A percentile compares a stretch with the other conserved stretches of the same genome.
Conservation (phyloP, 2,888 invertebrate species). For the Rapana venosa region DNA sequence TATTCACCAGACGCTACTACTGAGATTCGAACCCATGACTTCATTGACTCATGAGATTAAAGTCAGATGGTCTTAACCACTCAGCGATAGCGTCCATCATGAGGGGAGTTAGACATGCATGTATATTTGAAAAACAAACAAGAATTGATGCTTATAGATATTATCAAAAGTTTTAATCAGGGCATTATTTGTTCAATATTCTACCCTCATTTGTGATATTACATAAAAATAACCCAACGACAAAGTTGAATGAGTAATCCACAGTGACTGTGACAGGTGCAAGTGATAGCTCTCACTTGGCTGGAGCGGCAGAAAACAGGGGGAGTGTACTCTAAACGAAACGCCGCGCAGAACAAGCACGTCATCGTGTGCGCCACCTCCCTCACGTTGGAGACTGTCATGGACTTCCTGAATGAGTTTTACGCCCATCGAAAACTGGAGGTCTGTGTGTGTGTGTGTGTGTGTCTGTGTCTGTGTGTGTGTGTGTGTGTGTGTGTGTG, state of each 20-base stretch:
- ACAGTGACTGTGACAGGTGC: slow-evolving; percentile 84
- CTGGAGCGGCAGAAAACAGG: slow-evolving; percentile 98
- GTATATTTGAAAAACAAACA: no score
- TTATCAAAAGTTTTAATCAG: no score
- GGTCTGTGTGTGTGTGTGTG: slow-evolving; percentile 74
- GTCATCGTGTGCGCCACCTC: slow-evolving; percentile 98
- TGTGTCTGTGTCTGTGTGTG: not conserved
- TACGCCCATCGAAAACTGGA: slow-evolving; percentile 95
- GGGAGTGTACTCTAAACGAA: slow-evolving; percentile 91
- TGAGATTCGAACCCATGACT: no score
- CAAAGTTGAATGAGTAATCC: not conserved
- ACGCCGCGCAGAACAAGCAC: slow-evolving; percentile 96
- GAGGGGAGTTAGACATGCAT: no score
- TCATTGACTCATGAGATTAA: no score
- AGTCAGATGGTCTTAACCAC: no score
- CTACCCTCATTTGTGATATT: no score
- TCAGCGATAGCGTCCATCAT: no score
- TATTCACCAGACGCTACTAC: no score
- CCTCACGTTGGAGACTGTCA: slow-evolving; percentile 95
- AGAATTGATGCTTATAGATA: no score
- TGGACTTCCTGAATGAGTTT: slow-evolving; percentile 99
- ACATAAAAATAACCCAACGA: no score
- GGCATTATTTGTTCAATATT: no score
- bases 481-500: not conserved
- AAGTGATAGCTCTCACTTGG: slow-evolving; percentile 98